phyloP scores from a whole-genome alignment of 1,140 invertebrate genomes.

The Aphis gossypii region DNA sequence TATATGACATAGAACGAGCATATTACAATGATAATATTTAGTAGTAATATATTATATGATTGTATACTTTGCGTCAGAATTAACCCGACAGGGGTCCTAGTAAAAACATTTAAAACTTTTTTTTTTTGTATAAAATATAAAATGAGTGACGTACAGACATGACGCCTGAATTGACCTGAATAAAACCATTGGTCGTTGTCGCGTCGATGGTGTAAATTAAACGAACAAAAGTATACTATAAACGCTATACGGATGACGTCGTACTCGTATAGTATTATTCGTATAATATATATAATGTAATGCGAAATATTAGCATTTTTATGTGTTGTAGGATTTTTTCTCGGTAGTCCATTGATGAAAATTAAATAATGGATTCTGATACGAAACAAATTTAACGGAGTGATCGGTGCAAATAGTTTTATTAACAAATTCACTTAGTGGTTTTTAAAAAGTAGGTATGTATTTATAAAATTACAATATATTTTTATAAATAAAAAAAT shows the following conservation, averaged over 20 bases:
- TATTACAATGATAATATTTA: constrained; percentile 3
- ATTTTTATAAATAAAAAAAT: not conserved
- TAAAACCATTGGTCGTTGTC: not conserved
- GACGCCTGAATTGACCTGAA: not conserved
- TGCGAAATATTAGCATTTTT: no score
- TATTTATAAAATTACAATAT: not conserved
- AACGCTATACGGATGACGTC: not conserved
- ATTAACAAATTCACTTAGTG: not conserved
- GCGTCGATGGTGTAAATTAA: not conserved
- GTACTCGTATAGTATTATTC: not conserved
- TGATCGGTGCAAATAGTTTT: not conserved
- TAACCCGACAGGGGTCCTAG: not conserved
- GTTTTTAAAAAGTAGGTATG: not conserved
- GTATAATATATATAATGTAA: not conserved
- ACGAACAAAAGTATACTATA: not conserved
- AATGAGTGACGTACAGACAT: not conserved
- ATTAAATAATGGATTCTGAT: not conserved
- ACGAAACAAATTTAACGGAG: not conserved
- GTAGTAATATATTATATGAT: not conserved
- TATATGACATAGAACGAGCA: not conserved
- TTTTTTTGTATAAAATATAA: not conserved
- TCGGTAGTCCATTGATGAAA: not conserved
- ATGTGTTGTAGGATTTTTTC: not conserved
- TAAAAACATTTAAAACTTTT: not conserved
- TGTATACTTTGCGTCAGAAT: no score